Conservation (phyloP, 2,113 vertebrate genomes). For the Phrynosoma platyrhinos region DNA sequence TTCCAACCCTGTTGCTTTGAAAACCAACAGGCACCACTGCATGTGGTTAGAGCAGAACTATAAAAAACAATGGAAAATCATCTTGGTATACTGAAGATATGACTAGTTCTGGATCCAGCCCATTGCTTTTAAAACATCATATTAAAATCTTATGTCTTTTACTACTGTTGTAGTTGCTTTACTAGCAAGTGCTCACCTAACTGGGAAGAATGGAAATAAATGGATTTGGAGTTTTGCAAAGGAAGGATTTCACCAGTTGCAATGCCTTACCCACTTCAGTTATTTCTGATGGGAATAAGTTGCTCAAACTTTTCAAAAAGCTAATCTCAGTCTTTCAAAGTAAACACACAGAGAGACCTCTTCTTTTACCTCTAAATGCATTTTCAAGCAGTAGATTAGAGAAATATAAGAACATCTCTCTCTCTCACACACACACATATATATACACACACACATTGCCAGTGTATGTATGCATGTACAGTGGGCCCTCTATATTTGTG, state of each 20-base stretch:
- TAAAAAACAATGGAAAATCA: too few species aligned
- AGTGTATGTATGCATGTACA: too few species aligned
- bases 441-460: too few species aligned
- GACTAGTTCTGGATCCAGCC: neutral
- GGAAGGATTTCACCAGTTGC: neutral
- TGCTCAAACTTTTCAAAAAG: neutral
- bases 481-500: too few species aligned
- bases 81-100: neutral
- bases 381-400: neutral
- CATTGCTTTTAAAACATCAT: neutral
- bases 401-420: neutral
- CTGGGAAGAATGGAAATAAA: neutral
- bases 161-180: neutral
- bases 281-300: neutral
- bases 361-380: neutral
- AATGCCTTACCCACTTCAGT: slow-evolving; percentile 14
- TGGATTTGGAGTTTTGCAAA: neutral
- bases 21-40: too few species aligned
- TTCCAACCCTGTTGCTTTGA: too few species aligned
- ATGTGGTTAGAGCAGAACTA: neutral
- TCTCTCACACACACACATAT: too few species aligned
- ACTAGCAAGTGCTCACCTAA: neutral
- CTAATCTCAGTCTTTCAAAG: neutral
- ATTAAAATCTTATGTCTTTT: neutral
- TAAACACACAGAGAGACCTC: neutral